Conservation (phyloP, 1,140 invertebrate species). For the Calliphora vicina region DNA sequence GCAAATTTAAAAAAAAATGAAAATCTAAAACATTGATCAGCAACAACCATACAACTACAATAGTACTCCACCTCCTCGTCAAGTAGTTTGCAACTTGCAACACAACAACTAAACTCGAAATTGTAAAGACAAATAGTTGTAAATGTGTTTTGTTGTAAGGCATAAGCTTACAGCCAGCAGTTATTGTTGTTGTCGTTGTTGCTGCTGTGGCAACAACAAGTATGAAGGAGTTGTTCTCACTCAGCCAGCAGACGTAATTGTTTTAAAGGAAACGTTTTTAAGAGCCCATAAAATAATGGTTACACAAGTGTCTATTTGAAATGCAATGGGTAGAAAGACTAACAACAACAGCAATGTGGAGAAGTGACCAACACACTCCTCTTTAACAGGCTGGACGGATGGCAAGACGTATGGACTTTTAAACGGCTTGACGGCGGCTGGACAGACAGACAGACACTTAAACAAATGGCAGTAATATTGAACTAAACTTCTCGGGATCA, state of each 20-base stretch:
- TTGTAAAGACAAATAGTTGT: neutral
- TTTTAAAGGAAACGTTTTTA: neutral
- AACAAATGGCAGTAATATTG: neutral
- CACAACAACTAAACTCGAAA: neutral
- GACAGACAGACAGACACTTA: neutral
- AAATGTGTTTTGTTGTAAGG: neutral
- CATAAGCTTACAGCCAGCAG: neutral
- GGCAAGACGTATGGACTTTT: no score
- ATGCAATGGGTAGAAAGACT: neutral
- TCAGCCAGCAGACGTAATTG: constrained; percentile 7
- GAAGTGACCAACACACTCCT: no score
- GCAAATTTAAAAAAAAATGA: no score
- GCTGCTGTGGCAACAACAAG: neutral
- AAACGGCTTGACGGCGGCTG: no score
- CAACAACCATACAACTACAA: no score
- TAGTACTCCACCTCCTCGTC: no score
- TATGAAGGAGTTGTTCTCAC: neutral
- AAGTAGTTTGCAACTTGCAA: neutral
- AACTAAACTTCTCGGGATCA: neutral
- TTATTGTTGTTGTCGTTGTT: neutral
- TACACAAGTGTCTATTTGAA: constrained; percentile 1
- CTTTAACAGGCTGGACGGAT: no score
- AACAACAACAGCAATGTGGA: no score
- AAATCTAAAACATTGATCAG: no score
- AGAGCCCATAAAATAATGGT: neutral